Conservation (phyloP, 2,888 invertebrate genomes). For the Conistra vaccinii region DNA sequence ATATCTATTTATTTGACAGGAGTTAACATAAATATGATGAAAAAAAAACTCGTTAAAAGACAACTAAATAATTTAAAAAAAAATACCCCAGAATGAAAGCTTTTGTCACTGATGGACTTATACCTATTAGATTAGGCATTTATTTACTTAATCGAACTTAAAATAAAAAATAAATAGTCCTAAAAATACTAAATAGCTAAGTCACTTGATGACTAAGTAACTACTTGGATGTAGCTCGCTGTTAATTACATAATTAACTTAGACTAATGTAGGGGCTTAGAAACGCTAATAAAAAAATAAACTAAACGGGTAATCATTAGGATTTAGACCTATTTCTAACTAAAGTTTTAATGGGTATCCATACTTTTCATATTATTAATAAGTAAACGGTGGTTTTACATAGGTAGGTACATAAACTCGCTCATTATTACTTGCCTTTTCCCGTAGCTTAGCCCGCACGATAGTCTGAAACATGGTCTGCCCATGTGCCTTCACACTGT, state of each 20-base stretch:
- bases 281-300: background rate
- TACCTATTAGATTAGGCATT: no score
- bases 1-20: background rate
- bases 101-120: no score
- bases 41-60: no score
- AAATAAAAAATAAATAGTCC: no score
- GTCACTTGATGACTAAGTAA: background rate
- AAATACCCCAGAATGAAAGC: no score
- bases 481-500: no score
- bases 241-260: background rate
- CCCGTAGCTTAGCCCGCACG: no score
- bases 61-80: no score
- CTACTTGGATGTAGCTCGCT: background rate
- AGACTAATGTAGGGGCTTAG: background rate
- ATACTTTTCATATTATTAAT: no score
- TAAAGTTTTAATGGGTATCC: background rate
- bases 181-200: no score
- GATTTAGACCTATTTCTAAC: background rate
- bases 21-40: background rate
- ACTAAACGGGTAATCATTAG: background rate
- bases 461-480: no score
- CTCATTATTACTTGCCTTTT: no score
- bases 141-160: background rate
- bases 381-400: background rate
- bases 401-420: background rate